A percentile compares a stretch with the other conserved stretches of the same genome.
Conservation (phyloP, 2,797 vertebrate species). For the Paramormyrops hopkinsi region DNA sequence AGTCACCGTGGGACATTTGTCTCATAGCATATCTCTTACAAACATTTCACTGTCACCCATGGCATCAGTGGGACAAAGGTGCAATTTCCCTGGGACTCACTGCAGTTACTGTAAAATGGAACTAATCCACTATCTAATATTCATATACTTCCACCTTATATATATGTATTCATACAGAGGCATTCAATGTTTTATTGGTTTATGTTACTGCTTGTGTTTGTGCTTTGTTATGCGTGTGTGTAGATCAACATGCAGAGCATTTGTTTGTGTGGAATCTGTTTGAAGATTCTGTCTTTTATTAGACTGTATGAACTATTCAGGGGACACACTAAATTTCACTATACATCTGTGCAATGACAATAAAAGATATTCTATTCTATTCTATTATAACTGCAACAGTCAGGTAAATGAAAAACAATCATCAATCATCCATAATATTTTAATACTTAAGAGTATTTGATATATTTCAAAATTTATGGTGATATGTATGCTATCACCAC, state of each 20-base stretch:
- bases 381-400: neutral
- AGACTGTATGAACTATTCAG: neutral
- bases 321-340: neutral
- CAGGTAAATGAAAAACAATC: neutral
- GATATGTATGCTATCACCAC: neutral
- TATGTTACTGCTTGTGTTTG: neutral
- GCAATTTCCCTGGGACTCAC: neutral
- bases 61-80: neutral
- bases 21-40: slow-evolving; percentile 2
- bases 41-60: neutral
- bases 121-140: neutral
- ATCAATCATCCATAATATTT: neutral
- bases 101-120: neutral
- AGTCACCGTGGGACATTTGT: neutral
- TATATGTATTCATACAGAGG: neutral
- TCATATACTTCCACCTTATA: neutral
- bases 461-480: neutral
- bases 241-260: neutral
- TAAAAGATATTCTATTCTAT: neutral
- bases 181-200: neutral
- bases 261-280: neutral
- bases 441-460: neutral
- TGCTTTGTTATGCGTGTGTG: neutral
- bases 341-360: neutral
- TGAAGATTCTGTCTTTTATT: neutral